Conservation (phyloP, 2,888 invertebrate genomes). For the Pogonocherus hispidulus region DNA sequence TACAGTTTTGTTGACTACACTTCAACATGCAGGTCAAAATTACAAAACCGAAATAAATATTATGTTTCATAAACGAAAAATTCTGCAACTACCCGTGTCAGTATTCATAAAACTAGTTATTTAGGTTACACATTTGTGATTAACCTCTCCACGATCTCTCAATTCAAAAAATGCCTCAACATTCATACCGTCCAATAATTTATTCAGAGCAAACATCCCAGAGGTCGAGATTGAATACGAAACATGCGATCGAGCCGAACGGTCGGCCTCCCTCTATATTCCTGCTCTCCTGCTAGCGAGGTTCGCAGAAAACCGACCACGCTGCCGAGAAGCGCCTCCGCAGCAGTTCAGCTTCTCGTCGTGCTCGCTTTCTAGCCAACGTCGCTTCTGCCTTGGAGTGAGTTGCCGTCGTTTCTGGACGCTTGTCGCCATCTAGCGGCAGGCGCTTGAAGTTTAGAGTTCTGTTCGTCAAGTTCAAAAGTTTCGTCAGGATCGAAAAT, state of each 20-base stretch:
- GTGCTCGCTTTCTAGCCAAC: slow-evolving; percentile 8
- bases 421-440: slow-evolving; percentile 35
- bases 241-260: slow-evolving; percentile 24
- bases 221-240: slow-evolving; percentile 36
- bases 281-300: slow-evolving; percentile 57
- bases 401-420: background rate
- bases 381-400: slow-evolving; percentile 26
- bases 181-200: slow-evolving; percentile 30
- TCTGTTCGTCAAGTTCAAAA: background rate
- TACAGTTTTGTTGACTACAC: too few species aligned
- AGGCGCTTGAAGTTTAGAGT: background rate
- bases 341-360: slow-evolving; percentile 27
- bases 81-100: too few species aligned
- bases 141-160: background rate
- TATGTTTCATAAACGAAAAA: too few species aligned
- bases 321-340: slow-evolving; percentile 49
- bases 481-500: background rate
- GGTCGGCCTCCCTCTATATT: slow-evolving; percentile 5
- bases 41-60: too few species aligned
- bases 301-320: slow-evolving; percentile 61
- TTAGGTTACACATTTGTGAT: too few species aligned
- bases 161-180: slow-evolving; percentile 21
- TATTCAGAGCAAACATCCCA: slow-evolving; percentile 31
- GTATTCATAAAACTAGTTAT: too few species aligned
- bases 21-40: too few species aligned